Conservation (phyloP, 2,797 vertebrate genomes). For the Amblyopsis hoosieri region DNA sequence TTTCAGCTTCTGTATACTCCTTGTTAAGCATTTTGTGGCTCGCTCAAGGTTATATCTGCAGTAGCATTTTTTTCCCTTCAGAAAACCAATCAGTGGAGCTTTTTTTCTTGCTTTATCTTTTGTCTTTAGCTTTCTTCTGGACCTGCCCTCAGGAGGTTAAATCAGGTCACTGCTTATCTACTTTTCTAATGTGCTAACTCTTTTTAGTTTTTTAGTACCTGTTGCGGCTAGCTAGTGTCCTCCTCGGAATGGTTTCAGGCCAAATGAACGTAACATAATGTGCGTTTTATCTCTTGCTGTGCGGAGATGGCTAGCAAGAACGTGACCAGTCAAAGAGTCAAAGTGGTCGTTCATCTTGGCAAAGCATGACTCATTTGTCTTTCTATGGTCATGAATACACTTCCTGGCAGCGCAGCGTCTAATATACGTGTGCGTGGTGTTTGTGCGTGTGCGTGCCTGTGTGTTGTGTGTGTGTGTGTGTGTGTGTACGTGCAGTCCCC, state of each 20-base stretch:
- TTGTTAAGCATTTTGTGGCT: not conserved
- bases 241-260: too few species aligned
- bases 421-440: slow-evolving; percentile 11
- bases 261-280: not conserved
- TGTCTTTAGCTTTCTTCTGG: slow-evolving; percentile 78
- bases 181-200: slow-evolving; percentile 6
- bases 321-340: not conserved
- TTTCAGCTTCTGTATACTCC: too few species aligned
- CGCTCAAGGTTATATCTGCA: not conserved
- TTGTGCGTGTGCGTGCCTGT: slow-evolving; percentile 41
- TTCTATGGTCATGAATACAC: not conserved
- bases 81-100: slow-evolving; percentile 18
- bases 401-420: slow-evolving; percentile 16
- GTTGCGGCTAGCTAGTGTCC: not conserved
- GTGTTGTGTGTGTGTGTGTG: slow-evolving; percentile 10
- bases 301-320: not conserved
- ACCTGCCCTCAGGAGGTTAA: slow-evolving; percentile 73
- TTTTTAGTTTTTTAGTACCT: slow-evolving; percentile 14
- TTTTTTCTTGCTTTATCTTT: slow-evolving; percentile 44
- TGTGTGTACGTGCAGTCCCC: slow-evolving; percentile 82
- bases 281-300: not conserved
- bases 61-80: slow-evolving; percentile 6
- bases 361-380: slow-evolving; percentile 1
- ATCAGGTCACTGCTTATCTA: slow-evolving; percentile 65
- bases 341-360: not conserved